Conservation (phyloP, 1,140 invertebrate species). For the Brachionus sp. region DNA sequence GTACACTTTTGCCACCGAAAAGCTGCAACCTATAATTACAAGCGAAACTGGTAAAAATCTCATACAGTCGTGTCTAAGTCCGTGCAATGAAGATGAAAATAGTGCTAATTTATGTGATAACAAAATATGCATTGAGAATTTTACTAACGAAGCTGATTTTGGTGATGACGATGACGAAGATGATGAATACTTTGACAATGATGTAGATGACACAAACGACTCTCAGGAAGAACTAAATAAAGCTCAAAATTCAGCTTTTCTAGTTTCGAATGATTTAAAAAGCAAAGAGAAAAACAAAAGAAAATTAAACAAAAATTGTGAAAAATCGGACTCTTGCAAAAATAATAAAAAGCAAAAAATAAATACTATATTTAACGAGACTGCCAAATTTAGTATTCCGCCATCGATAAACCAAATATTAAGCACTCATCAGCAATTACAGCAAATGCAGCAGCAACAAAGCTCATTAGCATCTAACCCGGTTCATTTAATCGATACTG, state of each 20-base stretch:
- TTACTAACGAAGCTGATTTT: conserved; percentile 14
- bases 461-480: not conserved
- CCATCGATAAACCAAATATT: conserved; percentile 24
- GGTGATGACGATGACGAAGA: conserved; percentile 25
- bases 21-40: conserved; percentile 98
- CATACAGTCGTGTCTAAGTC: conserved; percentile 88
- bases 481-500: not conserved
- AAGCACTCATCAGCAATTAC: not conserved
- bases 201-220: not conserved
- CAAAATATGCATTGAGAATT: conserved; percentile 37
- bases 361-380: not conserved
- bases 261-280: not conserved
- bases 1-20: conserved; percentile 97
- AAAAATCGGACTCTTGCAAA: not conserved
- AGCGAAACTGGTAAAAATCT: conserved; percentile 95
- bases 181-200: conserved; percentile 20
- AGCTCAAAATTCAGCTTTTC: not conserved
- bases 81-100: conserved; percentile 13
- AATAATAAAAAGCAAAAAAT: not conserved
- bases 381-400: conserved; percentile 7
- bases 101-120: not conserved
- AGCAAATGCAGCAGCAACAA: not conserved
- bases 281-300: not conserved
- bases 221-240: not conserved
- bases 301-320: not conserved